Evolutionary conservation across 2,888 invertebrate species (phyloP), one percentile per base, ranked within the genome.

Genomic region (Andrena marginata): DNA sequence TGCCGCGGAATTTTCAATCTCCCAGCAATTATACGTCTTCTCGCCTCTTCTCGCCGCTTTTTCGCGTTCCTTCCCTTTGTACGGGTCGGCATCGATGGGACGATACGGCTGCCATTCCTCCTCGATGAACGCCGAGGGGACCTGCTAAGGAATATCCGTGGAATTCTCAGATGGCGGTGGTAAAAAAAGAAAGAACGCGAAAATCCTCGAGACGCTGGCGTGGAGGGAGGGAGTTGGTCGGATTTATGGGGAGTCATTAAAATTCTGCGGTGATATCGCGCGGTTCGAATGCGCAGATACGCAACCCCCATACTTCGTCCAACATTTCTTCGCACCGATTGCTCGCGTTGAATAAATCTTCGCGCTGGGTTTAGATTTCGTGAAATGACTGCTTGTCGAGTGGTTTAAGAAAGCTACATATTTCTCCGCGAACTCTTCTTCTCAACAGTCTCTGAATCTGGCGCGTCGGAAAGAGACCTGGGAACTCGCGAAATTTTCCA

Each of bases 11-110:
- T 84, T 83, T 80, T 77, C 80, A 76, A 84, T 84, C 76, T 77
- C 54, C 70, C 82, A 33, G 80, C 77, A 83, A 85, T 88, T 86
- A 88, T 83, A 85, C 82, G 84, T 82, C 78, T 80, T 84, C 79
- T 77, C 80, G 69, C 68, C 84, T 42, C 42, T 73, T 64, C 68
- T 59, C 60, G 72, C 13, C 80, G 84, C 64, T 86, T 84, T 84
- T 80, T 77, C 80, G 60, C 76, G 72, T 73, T 64, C 77, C 69
- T 23, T 42, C 29, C 71, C 70, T 80, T 82, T 60, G 67, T 56
- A 56, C 64, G 49, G 74, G 26, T 33, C 13, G 77, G 59, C 65
- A 62, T 77, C 75, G 84, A 72, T 67, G 54, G 63, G 74, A 33
- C 75, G 59, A 77, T 80, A 80, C 80, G 72, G 13, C 84, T 59